A percentile compares a stretch with the other conserved stretches of the same genome.
These are phyloP conservation scores for Karalla daura DNA, from an alignment of 2,797 vertebrate species.

Conservation along the genomic window DNA sequence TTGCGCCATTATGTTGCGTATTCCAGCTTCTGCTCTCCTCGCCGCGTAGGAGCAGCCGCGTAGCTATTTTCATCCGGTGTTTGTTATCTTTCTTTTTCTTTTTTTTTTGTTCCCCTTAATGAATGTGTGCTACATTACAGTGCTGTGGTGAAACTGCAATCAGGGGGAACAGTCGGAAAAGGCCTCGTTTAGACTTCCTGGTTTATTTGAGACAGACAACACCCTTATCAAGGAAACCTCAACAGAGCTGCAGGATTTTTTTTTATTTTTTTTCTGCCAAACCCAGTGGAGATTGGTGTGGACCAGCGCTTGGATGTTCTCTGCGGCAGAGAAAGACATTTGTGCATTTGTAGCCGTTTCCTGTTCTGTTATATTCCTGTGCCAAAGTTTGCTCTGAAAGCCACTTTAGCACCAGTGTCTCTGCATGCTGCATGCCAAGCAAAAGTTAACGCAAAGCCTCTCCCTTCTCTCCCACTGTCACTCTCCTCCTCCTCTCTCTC, in stretches of 20 bases:
- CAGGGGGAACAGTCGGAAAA: slow-evolving; percentile 46
- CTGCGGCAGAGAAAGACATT: slow-evolving; percentile 14
- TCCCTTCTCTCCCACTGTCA: slow-evolving; percentile 84
- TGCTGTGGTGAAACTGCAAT: slow-evolving; percentile 62
- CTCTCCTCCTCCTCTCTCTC: slow-evolving; percentile 87
- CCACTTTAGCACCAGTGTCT: slow-evolving; percentile 66
- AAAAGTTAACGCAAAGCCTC: slow-evolving; percentile 93
- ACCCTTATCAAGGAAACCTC: slow-evolving; percentile 57
- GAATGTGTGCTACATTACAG: slow-evolving; percentile 50
- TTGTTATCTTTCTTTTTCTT: slow-evolving; percentile 59
- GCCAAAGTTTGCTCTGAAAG: slow-evolving; percentile 45
- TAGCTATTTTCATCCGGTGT: slow-evolving; percentile 53
- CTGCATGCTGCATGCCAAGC: slow-evolving; percentile 94
- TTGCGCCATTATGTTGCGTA: slow-evolving; percentile 37
- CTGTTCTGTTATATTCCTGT: slow-evolving; percentile 35
- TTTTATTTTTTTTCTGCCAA: too few relatives aligned
- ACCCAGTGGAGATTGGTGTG: slow-evolving; percentile 15
- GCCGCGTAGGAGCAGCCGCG: not conserved
- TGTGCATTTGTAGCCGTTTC: slow-evolving; percentile 41
- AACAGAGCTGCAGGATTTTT: slow-evolving; percentile 29
- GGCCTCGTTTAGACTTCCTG: slow-evolving; percentile 44
- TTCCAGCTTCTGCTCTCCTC: slow-evolving; percentile 17
- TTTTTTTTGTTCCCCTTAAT: slow-evolving; percentile 53
- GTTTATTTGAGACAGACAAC: slow-evolving; percentile 56
- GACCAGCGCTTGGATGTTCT: slow-evolving; percentile 33